Base-by-base conservation (phyloP, 2,888 invertebrate genomes). In the Eudemis profundana region DNA sequence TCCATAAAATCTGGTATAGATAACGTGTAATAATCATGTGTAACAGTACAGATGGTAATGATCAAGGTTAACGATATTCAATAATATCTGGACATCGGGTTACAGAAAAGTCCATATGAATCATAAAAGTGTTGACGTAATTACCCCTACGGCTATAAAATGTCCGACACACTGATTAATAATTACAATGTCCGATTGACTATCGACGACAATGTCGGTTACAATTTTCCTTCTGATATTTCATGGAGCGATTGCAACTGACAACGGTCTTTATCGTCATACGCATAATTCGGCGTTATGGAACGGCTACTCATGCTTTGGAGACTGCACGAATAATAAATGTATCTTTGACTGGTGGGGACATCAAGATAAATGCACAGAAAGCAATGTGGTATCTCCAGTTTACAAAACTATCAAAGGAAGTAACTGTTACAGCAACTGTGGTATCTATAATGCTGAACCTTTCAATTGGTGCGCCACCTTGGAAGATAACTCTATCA, bases 381-480 rank as follows among this genome's bases (percentile, higher is more conserved):
- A 12, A 29, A 59, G 53, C 10, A n/a, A 53, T 27, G 53, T 53
- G 2, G 29, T 19, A 10, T 14, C 59, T 10, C 59, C 65, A n/a
- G 21, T 47, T 3, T 65, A 21, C 60, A 60, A 60, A 53, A 65
- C 65, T 14, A 29, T 53, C 4, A 51, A 60, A 40, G 51, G 38
- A 7, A 46, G 5, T 1, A 38, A 38, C 38, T 65, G 65, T 21
- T 65, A 54, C 38, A 65, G 65, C 19, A 65, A 65, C 46, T 65
- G 65, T 10, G 65, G 65, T 0, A 12, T n/a, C 0, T 65, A 40
- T 47, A 40, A 53, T 17, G 38, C 38, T 4, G 60, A 65, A 3
- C 12, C 23, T 4, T 65, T 27, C 14, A n/a, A 14, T 1, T 65
- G 65, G 65, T 65, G 65, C 40, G 65, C 53, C 4, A 64, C 64